A percentile compares a stretch with the other conserved stretches of the same genome.
Conservation (phyloP, 1,140 invertebrate genomes). For the Xylocopa sonorina region DNA sequence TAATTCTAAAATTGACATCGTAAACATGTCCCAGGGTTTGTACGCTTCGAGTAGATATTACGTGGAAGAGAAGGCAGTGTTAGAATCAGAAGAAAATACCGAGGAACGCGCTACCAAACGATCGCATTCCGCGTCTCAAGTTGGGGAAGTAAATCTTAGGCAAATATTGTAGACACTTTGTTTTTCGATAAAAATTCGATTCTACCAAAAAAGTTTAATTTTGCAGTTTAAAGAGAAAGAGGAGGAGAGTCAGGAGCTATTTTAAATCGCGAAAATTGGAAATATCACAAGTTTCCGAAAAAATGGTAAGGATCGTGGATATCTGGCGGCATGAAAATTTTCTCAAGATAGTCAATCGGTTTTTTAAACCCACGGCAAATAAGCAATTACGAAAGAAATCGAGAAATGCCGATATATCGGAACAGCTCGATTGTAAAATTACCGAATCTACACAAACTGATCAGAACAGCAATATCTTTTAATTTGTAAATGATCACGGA, state of each 20-base stretch:
- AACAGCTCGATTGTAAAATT: background rate
- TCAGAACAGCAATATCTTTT: background rate
- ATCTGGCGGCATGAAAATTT: slow-evolving; percentile 36
- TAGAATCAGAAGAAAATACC: slow-evolving; percentile 6
- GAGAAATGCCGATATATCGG: background rate
- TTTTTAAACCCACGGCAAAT: background rate
- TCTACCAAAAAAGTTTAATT: background rate
- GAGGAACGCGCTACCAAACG: background rate
- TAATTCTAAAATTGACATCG: background rate
- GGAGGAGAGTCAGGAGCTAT: background rate
- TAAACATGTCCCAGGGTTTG: background rate
- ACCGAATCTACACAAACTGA: background rate
- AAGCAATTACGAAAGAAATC: background rate
- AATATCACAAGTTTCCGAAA: background rate
- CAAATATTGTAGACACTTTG: background rate
- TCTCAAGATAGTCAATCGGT: slow-evolving; percentile 8
- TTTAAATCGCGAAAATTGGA: background rate
- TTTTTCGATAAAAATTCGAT: too few relatives aligned
- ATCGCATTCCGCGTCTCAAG: background rate
- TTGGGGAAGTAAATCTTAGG: background rate
- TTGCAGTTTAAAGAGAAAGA: background rate
- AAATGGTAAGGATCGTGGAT: slow-evolving; percentile 1
- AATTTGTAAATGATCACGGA: background rate
- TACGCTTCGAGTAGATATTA: background rate
- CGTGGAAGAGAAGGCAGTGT: background rate